Evolutionary conservation across 2,888 invertebrate species (phyloP).

Genomic region (Heliconius ismenius): DNA sequence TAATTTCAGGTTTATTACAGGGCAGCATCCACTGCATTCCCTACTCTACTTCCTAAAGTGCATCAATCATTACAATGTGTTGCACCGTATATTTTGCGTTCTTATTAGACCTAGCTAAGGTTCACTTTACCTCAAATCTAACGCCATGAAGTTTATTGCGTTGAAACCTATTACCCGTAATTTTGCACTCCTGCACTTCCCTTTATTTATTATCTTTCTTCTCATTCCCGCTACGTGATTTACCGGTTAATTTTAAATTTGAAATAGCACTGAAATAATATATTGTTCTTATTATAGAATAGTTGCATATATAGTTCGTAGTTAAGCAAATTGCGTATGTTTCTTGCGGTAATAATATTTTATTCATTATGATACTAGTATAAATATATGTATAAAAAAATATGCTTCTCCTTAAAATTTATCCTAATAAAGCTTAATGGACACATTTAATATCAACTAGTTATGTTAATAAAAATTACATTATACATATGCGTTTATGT

Average conservation of each 20-base stretch:
- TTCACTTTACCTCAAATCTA: slow-evolving; percentile 16
- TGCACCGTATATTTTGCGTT: neutral
- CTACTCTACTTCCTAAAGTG: slow-evolving; percentile 5
- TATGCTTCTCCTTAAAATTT: neutral
- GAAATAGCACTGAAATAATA: slow-evolving; percentile 31
- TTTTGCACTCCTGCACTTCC: slow-evolving; percentile 42
- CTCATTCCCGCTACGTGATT: slow-evolving; percentile 55
- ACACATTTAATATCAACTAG: neutral
- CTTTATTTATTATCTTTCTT: slow-evolving; percentile 49
- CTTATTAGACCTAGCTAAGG: slow-evolving; percentile 22
- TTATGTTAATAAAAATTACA: neutral
- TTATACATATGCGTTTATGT: neutral
- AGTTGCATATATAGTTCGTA: neutral
- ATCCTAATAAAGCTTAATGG: neutral
- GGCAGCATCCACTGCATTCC: slow-evolving; percentile 9
- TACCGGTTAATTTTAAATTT: slow-evolving; percentile 55
- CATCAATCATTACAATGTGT: slow-evolving; percentile 18
- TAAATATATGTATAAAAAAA: too few species aligned
- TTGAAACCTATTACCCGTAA: slow-evolving; percentile 45
- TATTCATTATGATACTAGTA: neutral
- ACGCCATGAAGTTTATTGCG: slow-evolving; percentile 27
- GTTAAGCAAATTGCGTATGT: neutral
- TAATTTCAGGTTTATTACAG: neutral
- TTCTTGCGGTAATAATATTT: neutral
- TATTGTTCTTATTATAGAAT: neutral